Evolutionary conservation across 2,113 vertebrate genomes (phyloP).

Genomic region (Galbula dea): DNA sequence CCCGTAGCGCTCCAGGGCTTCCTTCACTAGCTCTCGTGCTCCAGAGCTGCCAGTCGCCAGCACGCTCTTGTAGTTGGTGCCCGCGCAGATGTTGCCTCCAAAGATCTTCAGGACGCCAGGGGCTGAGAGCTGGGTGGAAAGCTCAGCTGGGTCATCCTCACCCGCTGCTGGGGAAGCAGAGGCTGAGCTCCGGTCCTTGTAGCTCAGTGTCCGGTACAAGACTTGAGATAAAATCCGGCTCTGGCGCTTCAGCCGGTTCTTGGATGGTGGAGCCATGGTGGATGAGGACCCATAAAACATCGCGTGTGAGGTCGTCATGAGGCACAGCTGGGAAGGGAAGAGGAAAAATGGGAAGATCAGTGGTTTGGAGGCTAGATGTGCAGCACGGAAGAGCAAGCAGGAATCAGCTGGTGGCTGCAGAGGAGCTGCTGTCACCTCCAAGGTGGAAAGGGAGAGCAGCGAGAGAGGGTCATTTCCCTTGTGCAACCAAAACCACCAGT

Average conservation of each 20-base stretch:
- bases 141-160: constrained; percentile 86
- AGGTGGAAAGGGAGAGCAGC: not conserved
- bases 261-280: constrained; percentile 88
- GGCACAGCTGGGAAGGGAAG: not conserved
- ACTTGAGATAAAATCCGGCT: constrained; percentile 88
- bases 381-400: not conserved
- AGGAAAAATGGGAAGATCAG: not conserved
- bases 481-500: not conserved
- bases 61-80: constrained; percentile 96
- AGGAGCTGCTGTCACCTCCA: not conserved
- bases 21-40: constrained; percentile 88
- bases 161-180: constrained; percentile 54
- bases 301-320: constrained; percentile 35
- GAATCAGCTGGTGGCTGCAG: accelerated
- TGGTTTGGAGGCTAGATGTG: not conserved
- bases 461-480: accelerated
- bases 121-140: constrained; percentile 91
- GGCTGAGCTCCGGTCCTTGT: constrained; percentile 82
- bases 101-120: constrained; percentile 94
- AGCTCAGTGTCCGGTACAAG: constrained; percentile 89
- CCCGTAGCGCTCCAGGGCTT: constrained; percentile 90
- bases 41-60: constrained; percentile 88
- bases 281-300: constrained; percentile 92
- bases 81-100: constrained; percentile 86
- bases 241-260: constrained; percentile 90